Base-by-base conservation (phyloP, 1,140 invertebrate species). In the Phenacoccus solenopsis region DNA sequence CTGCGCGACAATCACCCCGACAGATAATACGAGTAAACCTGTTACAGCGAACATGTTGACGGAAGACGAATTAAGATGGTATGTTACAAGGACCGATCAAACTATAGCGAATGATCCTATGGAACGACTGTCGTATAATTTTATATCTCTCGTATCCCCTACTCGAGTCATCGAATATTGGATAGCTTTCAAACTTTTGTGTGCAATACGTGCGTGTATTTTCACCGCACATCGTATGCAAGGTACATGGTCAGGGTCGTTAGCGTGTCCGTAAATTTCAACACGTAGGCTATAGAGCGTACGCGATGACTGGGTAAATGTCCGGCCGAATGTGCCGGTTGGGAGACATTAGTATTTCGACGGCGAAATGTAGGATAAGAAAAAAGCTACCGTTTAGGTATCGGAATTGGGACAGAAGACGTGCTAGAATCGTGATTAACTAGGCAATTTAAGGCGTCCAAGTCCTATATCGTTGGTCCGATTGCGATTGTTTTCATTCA, bases 191-290 rank as follows among this genome's bases (percentile, higher is more conserved):
- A 64, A 64, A 64, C 5, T 64, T 64, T 64, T 64, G 2, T 64
- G 13, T 24, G 2, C 16, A 24, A 22, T 1, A 16, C 59, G 59
- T 64, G 20, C 59, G 59, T 27, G 25, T 27, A 64, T 16, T 64
- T 64, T 64, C 59, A 24, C 59, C 25, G 22, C 10, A 27, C 22
- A 20, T 13, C 10, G 20, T 20, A 20, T 4, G 59, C 3, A 27
- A 10, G 59, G 32, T 38, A 64, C 59, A 64, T 64, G 59, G 59
- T 64, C 59, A 64, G 59, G 59, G 59, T 64, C 59, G 59, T 64
- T 5, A n/a, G 5, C 56, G n/a, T 59, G 20, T 59, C 56, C 5
- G 5, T 22, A 59, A 38, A 38, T 38, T 38, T 38, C n/a, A n/a
- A 38, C 32, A 38, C 32, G 32, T 38, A 9, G 9, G 32, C 32